Conservation (phyloP, 2,113 vertebrate genomes). For the Loxodonta africana region DNA sequence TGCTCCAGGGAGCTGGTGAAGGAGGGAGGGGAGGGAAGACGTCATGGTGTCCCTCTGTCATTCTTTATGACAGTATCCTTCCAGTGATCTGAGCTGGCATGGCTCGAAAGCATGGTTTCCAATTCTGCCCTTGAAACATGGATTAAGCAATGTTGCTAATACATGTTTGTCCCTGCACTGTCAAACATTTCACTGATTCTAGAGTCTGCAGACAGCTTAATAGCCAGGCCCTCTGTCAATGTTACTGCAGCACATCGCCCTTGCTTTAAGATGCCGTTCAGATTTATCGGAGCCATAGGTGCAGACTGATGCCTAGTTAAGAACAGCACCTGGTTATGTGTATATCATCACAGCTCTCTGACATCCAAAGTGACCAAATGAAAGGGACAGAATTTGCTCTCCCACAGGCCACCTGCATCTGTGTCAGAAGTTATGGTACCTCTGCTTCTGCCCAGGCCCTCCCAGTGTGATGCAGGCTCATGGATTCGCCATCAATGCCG, state of each 20-base stretch:
- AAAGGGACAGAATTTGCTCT: constrained; percentile 69
- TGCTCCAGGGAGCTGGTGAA: constrained; percentile 83
- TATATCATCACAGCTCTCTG: constrained; percentile 80
- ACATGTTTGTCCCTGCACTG: constrained; percentile 89
- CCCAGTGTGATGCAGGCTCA: too few species aligned
- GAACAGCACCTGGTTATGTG: constrained; percentile 85
- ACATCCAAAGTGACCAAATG: constrained; percentile 81
- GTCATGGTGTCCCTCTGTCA: constrained; percentile 82
- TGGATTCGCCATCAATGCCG: too few species aligned
- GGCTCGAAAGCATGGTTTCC: constrained; percentile 87
- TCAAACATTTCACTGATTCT: constrained; percentile 90
- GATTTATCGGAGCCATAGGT: constrained; percentile 89
- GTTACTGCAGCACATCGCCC: constrained; percentile 86
- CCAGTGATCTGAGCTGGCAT: constrained; percentile 83
- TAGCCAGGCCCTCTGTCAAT: constrained; percentile 89
- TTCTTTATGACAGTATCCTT: constrained; percentile 88
- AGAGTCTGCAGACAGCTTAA: constrained; percentile 90
- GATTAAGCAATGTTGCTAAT: constrained; percentile 89
- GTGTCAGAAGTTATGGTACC: too few species aligned
- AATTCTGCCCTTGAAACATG: constrained; percentile 90
- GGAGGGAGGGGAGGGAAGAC: constrained; percentile 81
- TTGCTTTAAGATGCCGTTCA: constrained; percentile 86
- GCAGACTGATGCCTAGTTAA: constrained; percentile 86
- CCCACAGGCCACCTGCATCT: constrained; percentile 45
- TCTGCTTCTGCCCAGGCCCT: neutral